phyloP scores from a whole-genome alignment of 2,797 vertebrate genomes.

The Kryptolebias ocellatus region DNA sequence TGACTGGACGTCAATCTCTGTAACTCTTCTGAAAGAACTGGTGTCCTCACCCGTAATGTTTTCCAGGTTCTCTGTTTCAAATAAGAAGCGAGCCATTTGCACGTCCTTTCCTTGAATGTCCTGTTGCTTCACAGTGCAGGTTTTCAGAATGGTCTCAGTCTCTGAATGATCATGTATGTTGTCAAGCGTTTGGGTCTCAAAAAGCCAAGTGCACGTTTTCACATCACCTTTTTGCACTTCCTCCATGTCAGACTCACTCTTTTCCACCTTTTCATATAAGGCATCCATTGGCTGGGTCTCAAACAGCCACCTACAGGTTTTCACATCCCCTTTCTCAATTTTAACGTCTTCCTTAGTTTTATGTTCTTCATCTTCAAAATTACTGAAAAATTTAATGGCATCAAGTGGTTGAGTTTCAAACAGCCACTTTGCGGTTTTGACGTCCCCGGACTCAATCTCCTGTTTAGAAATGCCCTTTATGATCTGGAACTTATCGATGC shows the following conservation, averaged over 20 bases:
- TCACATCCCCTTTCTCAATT: conserved; percentile 90
- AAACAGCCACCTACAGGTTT: conserved; percentile 92
- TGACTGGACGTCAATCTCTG: conserved; percentile 87
- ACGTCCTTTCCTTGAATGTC: conserved; percentile 91
- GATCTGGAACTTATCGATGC: conserved; percentile 89
- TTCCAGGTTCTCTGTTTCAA: conserved; percentile 92
- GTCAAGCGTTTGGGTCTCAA: conserved; percentile 92
- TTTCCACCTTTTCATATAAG: conserved; percentile 89
- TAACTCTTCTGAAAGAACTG: conserved; percentile 82
- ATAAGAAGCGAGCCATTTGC: conserved; percentile 87
- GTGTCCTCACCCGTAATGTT: conserved; percentile 85
- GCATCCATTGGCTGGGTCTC: conserved; percentile 93
- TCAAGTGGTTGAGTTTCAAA: conserved; percentile 95
- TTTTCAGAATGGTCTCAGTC: conserved; percentile 80
- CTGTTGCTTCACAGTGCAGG: conserved; percentile 86
- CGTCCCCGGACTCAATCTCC: conserved; percentile 91
- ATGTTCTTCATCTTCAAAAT: conserved; percentile 81
- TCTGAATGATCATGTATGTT: conserved; percentile 85
- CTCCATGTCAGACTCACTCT: conserved; percentile 66
- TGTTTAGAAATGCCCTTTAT: conserved; percentile 94
- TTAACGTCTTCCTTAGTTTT: conserved; percentile 74
- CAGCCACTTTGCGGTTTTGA: conserved; percentile 94
- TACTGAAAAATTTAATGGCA: conserved; percentile 85
- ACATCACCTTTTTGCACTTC: conserved; percentile 91
- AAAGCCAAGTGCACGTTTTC: conserved; percentile 92